A percentile compares a stretch with the other conserved stretches of the same genome.
phyloP scores from a whole-genome alignment of 2,113 vertebrate genomes.

The Ramphastos sulfuratus region DNA sequence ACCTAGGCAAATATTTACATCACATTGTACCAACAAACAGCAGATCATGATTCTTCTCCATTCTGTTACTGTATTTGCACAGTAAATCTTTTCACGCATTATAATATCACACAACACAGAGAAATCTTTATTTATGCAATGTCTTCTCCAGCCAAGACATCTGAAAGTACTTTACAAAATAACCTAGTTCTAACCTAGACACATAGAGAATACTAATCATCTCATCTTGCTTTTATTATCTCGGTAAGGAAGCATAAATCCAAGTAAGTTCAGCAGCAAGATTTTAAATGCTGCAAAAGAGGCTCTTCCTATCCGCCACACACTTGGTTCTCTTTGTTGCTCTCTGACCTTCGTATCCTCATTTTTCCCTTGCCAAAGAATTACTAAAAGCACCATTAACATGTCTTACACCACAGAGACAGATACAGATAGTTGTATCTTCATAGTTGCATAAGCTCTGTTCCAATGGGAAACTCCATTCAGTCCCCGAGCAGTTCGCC shows the following conservation, averaged over 20 bases:
- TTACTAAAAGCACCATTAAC: constrained; percentile 50
- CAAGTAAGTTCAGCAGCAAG: constrained; percentile 4
- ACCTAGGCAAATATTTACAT: constrained; percentile 54
- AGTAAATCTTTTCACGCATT: constrained; percentile 46
- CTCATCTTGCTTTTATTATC: constrained; percentile 46
- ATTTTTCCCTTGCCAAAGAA: not conserved
- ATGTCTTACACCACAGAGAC: not conserved
- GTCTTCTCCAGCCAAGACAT: constrained; percentile 43
- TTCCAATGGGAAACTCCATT: not conserved
- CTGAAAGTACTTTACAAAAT: constrained; percentile 55
- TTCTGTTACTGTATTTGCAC: constrained; percentile 51
- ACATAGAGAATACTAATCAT: constrained; percentile 55
- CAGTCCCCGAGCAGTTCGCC: not conserved
- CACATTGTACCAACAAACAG: not conserved
- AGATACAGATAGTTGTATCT: constrained; percentile 30
- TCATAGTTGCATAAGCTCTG: not conserved
- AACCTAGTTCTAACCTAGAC: constrained; percentile 44
- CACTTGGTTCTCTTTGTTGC: not conserved
- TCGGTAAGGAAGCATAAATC: constrained; percentile 43
- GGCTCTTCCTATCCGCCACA: not conserved
- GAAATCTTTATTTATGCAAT: constrained; percentile 50
- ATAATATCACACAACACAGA: not conserved
- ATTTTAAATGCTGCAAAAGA: not conserved
- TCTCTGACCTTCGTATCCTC: not conserved
- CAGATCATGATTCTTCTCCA: constrained; percentile 36